Base-by-base conservation (phyloP, 2,888 invertebrate genomes). In the Brachypalpus laphriformis region DNA sequence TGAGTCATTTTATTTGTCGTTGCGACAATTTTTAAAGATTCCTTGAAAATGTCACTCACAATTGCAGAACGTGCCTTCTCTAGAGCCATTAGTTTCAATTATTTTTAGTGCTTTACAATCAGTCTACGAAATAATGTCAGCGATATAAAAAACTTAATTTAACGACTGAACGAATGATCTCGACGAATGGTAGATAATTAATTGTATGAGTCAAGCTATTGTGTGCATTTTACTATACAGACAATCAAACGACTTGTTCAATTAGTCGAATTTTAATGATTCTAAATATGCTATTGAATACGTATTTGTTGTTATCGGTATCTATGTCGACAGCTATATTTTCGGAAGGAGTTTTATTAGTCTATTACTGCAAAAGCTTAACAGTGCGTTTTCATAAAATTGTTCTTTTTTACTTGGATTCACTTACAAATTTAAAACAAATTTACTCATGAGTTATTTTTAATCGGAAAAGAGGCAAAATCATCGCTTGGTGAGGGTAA, bases 81-180 rank as follows among this genome's bases (percentile, higher is more conserved):
- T n/a, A 49, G n/a, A 49, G n/a, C 45, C 22, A 71, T 71, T 71
- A 22, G 16, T 34, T 57, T 71, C 34, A 37, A 47, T 71, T 57
- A 57, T 18, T 71, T 71, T 57, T 71, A 71, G 16, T 71, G 20
- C 70, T 71, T 57, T 47, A 57, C 57, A 71, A 59, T 59, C 57
- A 57, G 18, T 20, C 37, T 14, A 70, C 6, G 45, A 47, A 9
- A 20, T 47, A 47, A 9, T 42, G 18, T 18, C 34, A 9, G 57
- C 2, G 45, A 47, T 6, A 22, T 49, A 25, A 25, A 51, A 59
- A 34, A 28, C 34, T 25, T n/a, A 3, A 49, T 49, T 49, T 49
- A 49, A 25, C 49, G 25, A 49, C 6, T 11, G 20, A 49, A 25
- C 22, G 22, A 25, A 22, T 49, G 49, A 22, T 25, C 49, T 25